Conservation (phyloP, 2,888 invertebrate genomes). For the Drosophila macrothrix region DNA sequence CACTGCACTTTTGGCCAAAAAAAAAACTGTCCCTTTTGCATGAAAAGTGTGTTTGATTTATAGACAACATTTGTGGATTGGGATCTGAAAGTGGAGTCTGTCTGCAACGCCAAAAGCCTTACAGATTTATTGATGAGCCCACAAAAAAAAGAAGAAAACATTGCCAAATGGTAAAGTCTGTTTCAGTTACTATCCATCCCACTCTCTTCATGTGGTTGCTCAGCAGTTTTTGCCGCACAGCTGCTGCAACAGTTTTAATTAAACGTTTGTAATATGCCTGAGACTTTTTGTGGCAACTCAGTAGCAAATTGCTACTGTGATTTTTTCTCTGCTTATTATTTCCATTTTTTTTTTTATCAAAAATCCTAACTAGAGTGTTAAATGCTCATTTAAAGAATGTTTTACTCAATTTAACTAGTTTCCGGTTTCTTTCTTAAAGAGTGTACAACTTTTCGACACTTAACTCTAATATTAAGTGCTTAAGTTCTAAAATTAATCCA, state of each 20-base stretch:
- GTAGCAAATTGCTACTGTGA: constrained; percentile 26
- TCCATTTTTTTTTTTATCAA: not conserved
- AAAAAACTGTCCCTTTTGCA: constrained; percentile 58
- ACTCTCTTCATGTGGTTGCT: constrained; percentile 46
- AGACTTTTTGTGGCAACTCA: constrained; percentile 12
- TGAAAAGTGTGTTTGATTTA: constrained; percentile 70
- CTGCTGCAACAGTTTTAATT: constrained; percentile 72
- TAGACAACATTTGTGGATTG: constrained; percentile 50
- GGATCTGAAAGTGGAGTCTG: constrained; percentile 26
- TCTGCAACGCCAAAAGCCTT: constrained; percentile 59
- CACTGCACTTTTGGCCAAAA: constrained; percentile 35
- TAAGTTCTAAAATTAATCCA: not conserved
- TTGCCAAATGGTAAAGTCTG: constrained; percentile 54
- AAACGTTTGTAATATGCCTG: constrained; percentile 37
- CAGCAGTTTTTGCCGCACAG: constrained; percentile 50
- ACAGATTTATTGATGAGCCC: constrained; percentile 78
- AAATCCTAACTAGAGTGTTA: too few species aligned
- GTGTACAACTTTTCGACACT: not conserved
- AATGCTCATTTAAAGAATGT: not conserved
- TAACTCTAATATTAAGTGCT: not conserved
- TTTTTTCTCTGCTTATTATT: not conserved
- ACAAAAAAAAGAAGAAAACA: constrained; percentile 34
- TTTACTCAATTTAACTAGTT: not conserved
- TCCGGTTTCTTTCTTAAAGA: not conserved
- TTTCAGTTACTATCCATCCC: constrained; percentile 3